A percentile compares a stretch with the other conserved stretches of the same genome.
These are phyloP conservation scores for Melanotaenia boesemani DNA, from an alignment of 2,797 vertebrate genomes.

Conservation along the genomic window DNA sequence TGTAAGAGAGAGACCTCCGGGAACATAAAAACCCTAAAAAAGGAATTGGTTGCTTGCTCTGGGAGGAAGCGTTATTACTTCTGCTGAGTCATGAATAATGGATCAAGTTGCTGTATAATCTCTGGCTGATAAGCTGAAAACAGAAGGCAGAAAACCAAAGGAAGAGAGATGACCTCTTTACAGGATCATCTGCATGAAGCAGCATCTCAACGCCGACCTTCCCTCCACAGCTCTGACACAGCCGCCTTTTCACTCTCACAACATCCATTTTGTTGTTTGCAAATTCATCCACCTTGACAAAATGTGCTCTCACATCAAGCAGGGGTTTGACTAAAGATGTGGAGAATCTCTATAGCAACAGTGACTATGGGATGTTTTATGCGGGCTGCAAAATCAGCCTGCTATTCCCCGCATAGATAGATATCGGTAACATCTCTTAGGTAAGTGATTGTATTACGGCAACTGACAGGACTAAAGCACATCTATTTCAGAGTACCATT, in stretches of 20 bases:
- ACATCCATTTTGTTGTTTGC: conserved; percentile 31
- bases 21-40: conserved; percentile 43
- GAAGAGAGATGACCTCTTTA: conserved; percentile 45
- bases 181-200: not conserved
- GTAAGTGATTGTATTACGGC: conserved; percentile 69
- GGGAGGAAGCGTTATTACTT: conserved; percentile 62
- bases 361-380: conserved; percentile 33
- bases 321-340: conserved; percentile 22
- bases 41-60: conserved; percentile 36
- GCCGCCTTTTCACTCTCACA: conserved; percentile 24
- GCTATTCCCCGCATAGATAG: conserved; percentile 43
- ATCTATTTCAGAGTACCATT: conserved; percentile 66
- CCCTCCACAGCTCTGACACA: conserved; percentile 14
- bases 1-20: conserved; percentile 49
- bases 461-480: conserved; percentile 62
- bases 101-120: conserved; percentile 66
- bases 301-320: conserved; percentile 21
- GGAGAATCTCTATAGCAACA: conserved; percentile 49
- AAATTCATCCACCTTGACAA: conserved; percentile 58
- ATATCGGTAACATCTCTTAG: conserved; percentile 62
- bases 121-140: conserved; percentile 54
- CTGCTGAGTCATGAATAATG: conserved; percentile 77
- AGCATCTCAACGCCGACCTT: not conserved
- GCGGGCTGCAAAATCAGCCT: conserved; percentile 28
- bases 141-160: conserved; percentile 25